Conservation (phyloP, 2,888 invertebrate species). For the Heteropelma amictum region DNA sequence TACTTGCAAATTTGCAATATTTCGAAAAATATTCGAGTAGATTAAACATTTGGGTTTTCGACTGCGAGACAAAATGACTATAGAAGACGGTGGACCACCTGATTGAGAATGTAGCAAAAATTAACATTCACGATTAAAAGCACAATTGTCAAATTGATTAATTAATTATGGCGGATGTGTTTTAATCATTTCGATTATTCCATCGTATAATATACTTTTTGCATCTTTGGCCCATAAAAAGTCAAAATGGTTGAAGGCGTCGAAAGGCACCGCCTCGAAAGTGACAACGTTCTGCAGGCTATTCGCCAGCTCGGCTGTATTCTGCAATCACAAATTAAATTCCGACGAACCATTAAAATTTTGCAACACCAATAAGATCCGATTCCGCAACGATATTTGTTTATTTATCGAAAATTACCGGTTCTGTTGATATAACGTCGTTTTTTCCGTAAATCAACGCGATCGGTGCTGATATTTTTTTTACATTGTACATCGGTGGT, state of each 20-base stretch:
- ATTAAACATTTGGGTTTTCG: too few relatives aligned
- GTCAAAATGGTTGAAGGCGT: conserved; percentile 52
- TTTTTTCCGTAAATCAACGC: conserved; percentile 62
- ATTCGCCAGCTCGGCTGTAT: conserved; percentile 49
- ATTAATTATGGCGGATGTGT: conserved; percentile 16
- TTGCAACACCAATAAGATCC: neutral
- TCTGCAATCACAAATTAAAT: conserved; percentile 46
- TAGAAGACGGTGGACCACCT: too few relatives aligned
- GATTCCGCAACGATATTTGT: neutral
- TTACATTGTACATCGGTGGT: conserved; percentile 58
- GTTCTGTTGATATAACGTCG: conserved; percentile 52
- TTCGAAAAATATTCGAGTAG: too few relatives aligned
- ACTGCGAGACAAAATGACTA: too few relatives aligned
- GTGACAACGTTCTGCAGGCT: conserved; percentile 54
- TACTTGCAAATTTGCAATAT: too few relatives aligned
- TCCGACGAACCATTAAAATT: neutral
- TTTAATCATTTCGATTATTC: conserved; percentile 46
- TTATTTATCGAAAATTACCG: conserved; percentile 29
- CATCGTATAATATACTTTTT: conserved; percentile 54
- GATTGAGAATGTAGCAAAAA: too few relatives aligned
- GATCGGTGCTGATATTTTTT: conserved; percentile 57
- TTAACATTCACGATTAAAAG: too few relatives aligned
- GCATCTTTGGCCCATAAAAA: conserved; percentile 56
- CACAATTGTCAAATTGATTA: neutral
- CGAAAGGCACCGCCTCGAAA: conserved; percentile 34